phyloP scores from a whole-genome alignment of 1,140 invertebrate species.

The Plutomurus gul region DNA sequence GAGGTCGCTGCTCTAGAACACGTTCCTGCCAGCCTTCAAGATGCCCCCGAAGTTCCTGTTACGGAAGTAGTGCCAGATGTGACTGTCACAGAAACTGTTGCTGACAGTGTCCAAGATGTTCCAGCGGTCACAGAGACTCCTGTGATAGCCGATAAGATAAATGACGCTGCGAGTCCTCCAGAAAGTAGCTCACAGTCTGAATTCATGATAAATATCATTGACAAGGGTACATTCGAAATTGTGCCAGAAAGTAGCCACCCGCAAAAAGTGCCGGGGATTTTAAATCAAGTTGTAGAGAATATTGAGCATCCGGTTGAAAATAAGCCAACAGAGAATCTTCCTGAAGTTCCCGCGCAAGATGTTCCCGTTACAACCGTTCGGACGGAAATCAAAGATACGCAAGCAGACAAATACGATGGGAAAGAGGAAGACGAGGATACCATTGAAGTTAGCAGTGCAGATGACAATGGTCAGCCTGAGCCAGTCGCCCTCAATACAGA shows the following conservation, averaged over 20 bases:
- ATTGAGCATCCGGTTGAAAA: background rate
- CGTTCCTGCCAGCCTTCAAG: background rate
- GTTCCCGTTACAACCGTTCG: background rate
- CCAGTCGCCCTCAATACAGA: background rate
- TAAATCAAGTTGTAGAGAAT: background rate
- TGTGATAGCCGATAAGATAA: background rate
- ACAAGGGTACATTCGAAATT: background rate
- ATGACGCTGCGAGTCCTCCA: background rate
- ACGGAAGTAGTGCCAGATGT: background rate
- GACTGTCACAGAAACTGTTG: background rate
- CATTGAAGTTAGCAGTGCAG: background rate
- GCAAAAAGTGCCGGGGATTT: background rate
- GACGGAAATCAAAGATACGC: background rate
- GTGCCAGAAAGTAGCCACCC: background rate
- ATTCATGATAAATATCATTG: background rate
- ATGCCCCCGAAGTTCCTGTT: background rate
- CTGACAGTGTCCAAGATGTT: background rate
- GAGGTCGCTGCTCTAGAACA: too few species aligned
- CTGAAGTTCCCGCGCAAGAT: background rate
- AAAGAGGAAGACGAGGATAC: slow-evolving; percentile 12
- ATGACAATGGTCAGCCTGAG: background rate
- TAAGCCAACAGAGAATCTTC: background rate
- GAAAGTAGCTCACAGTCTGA: background rate
- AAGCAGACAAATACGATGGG: background rate
- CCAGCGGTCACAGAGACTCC: too few species aligned